A percentile compares a stretch with the other conserved stretches of the same genome.
Evolutionary conservation across 53 echinoderm and acorn worm species (phyloP).

Genomic region (Actinopyga echinites): DNA sequence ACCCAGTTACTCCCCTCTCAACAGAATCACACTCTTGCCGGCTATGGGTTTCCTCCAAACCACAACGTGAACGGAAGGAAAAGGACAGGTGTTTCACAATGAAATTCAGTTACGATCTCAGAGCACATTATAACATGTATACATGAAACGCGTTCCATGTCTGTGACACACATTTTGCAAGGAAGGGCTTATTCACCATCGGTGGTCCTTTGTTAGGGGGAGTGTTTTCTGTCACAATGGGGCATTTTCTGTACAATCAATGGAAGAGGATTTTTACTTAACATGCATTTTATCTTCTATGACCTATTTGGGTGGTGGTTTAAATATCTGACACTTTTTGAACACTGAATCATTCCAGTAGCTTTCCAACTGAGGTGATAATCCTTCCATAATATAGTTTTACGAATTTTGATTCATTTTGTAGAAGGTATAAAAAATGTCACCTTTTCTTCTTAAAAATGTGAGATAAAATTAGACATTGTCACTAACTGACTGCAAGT

Average conservation of each 20-base stretch:
- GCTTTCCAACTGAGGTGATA: too few relatives aligned
- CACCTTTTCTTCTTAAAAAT: too few relatives aligned
- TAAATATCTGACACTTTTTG: background rate
- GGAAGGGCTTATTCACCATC: background rate
- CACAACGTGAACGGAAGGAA: background rate
- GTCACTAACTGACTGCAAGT: too few relatives aligned
- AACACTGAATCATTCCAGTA: background rate
- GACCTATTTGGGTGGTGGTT: background rate
- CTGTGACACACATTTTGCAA: conserved; percentile 18
- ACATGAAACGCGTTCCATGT: background rate
- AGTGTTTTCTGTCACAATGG: conserved; percentile 2
- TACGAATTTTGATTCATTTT: too few relatives aligned
- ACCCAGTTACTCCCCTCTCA: background rate
- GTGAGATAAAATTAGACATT: too few relatives aligned
- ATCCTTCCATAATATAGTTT: too few relatives aligned
- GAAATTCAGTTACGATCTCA: background rate
- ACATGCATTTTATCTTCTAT: background rate
- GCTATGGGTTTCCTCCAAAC: background rate
- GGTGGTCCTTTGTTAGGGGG: conserved; percentile 23
- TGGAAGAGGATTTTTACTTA: background rate
- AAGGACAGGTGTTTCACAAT: conserved; percentile 7
- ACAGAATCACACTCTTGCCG: background rate
- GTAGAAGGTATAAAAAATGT: too few relatives aligned
- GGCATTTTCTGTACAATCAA: background rate
- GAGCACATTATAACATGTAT: background rate